Percentiles rank a stretch among this genome's conserved stretches.
phyloP scores from a whole-genome alignment of 1,140 invertebrate species.

The Drosophila parabipectinata region DNA sequence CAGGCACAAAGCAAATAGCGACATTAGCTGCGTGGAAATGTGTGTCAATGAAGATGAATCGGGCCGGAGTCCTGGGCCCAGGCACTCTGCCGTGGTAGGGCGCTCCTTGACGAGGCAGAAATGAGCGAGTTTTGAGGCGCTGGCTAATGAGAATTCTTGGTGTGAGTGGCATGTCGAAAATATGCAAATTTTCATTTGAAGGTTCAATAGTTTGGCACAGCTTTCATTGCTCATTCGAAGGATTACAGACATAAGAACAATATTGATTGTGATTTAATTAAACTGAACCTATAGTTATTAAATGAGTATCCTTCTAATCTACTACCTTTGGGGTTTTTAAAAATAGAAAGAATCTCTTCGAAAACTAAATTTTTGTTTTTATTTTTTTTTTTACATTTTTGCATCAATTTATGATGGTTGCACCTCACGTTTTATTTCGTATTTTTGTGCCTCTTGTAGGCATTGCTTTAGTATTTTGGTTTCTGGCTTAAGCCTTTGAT shows the following conservation, averaged over 20 bases:
- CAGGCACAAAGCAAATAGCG: conserved; percentile 62
- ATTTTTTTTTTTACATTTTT: conserved; percentile 52
- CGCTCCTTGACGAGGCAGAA: conserved; percentile 7
- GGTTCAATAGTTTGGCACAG: conserved; percentile 25
- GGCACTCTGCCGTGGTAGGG: conserved; percentile 6
- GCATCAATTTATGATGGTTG: conserved; percentile 45
- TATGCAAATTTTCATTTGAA: conserved; percentile 23
- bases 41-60: conserved; percentile 61
- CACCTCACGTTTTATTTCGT: conserved; percentile 22
- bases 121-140: neutral
- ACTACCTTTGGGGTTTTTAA: neutral
- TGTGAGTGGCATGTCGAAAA: neutral
- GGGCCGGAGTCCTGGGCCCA: conserved; percentile 4
- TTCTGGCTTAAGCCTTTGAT: conserved; percentile 57
- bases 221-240: neutral
- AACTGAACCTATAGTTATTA: neutral
- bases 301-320: too few relatives aligned
- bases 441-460: conserved; percentile 54
- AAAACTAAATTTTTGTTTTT: neutral
- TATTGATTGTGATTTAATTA: neutral
- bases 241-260: neutral
- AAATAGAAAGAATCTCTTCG: neutral
- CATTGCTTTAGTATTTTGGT: conserved; percentile 41
- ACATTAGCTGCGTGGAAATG: conserved; percentile 58
- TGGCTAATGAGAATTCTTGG: conserved; percentile 27